Evolutionary conservation across 1,140 invertebrate genomes (phyloP), one percentile per base, ranked within the genome.

Genomic region (Apolygus lucorum): DNA sequence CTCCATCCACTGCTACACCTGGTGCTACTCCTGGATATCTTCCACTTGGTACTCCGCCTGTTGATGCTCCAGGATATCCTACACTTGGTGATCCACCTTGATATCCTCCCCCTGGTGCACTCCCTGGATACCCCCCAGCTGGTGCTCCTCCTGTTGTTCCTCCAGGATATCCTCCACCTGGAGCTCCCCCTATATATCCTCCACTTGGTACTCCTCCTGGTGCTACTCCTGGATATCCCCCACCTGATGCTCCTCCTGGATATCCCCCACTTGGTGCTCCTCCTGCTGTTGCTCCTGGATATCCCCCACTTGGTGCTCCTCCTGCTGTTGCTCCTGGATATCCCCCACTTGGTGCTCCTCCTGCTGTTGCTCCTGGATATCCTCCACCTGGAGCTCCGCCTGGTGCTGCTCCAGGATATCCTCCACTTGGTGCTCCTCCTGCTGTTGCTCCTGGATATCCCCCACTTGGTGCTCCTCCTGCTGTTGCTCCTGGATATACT

Each of bases 41-140:
- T 54, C 63, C 65, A 62, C 52, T 28, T 66, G 63, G 52, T 42
- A 64, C 72, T 62, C 63, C 52, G 49, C 22, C 69, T 67, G 28
- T 24, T 62, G 28, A 59, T 67, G 63, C 68, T 67, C 68, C 69
- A 52, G 71, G 73, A 28, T 73, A 74, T 70, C 49, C 68, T 66
- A 68, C 73, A 26, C 68, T 52, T n/a, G n/a, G n/a, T n/a, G n/a
- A n/a, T 67, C 63, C 54, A 66, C 42, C 67, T 28, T 59, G 0
- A 34, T 27, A 52, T 62, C 63, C 63, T 65, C 29, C 34, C 69
- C 52, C 63, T 67, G 52, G 68, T 49, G 68, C 63, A 65, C 68
- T 42, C 42, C 74, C 72, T 69, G 69, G 66, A 24, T 22, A 29
- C n/a, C 69, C 64, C 34, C 63, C 59, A 54, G 52, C 67, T 59